Evolutionary conservation across 2,113 vertebrate species (phyloP).

Genomic region (Axis porcinus): DNA sequence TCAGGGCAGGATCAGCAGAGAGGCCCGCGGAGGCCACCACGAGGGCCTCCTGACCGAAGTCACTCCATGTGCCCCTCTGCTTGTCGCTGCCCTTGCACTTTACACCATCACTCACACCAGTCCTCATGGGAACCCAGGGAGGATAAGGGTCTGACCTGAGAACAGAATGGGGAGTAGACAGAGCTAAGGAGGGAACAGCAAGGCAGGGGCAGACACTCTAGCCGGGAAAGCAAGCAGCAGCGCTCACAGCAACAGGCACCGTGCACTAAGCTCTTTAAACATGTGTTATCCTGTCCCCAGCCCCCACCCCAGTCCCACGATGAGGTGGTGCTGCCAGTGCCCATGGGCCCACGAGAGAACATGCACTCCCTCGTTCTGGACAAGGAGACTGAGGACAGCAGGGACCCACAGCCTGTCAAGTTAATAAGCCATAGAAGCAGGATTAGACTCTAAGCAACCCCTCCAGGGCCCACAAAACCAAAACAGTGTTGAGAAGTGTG

Average conservation of each 20-base stretch:
- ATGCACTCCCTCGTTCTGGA: not conserved
- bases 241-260: rapidly evolving
- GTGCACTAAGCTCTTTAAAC: not conserved
- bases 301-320: rapidly evolving
- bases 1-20: not conserved
- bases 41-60: not conserved
- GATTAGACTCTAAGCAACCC: not conserved
- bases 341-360: rapidly evolving
- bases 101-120: no score
- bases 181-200: not conserved
- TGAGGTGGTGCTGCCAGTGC: rapidly evolving
- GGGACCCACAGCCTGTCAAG: not conserved
- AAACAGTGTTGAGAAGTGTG: not conserved
- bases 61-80: not conserved
- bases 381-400: not conserved
- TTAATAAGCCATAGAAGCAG: not conserved
- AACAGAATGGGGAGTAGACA: not conserved
- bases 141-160: not conserved
- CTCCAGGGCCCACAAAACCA: not conserved
- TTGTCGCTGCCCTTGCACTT: not conserved
- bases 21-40: not conserved
- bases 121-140: not conserved
- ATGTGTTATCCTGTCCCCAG: rapidly evolving
- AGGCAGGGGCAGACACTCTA: not conserved
- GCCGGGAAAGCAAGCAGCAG: not conserved